Evolutionary conservation across 2,113 vertebrate species (phyloP), one percentile per base, ranked within the genome.

Genomic region (Ceyx melanurus): DNA sequence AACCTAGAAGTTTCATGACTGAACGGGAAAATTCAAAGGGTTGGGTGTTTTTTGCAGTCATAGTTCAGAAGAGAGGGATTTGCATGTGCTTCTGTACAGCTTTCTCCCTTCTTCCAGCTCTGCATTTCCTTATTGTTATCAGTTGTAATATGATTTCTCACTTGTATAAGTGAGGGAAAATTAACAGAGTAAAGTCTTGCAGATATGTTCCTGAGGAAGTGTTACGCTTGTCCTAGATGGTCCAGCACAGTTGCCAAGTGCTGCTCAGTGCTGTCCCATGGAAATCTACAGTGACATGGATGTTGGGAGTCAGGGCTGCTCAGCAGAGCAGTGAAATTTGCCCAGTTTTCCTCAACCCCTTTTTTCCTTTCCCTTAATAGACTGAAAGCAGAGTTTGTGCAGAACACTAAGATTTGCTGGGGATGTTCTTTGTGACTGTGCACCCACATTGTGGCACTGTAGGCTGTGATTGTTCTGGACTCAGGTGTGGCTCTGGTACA

Each of bases 1-100:
- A 57, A 20, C 11, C 13, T 61, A 40, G 70, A 75, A 57, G 70
- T 70, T 84, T 86, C 57, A 61, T 37, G 43, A 70, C 58, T 92
- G 54, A 89, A 79, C 92, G 37, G 33, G 25, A 35, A 83, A 62
- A 78, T 90, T 96, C 71, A 92, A 92, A 94, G 74, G 8, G 21
- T 29, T 92, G 87, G 23, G 0, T 11, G 26, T 45, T 82, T 93
- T 92, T 85, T 81, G 31, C 79, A 89, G 62, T 50, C 79, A 58
- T 22, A 73, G 62, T 37, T 89, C 84, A 89, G 83, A 90, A 73
- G 33, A 82, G 46, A 82, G 9, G 23, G 9, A 28, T 62, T 73
- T 88, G 35, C 79, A 1, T 78, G 73, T 72, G 57, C 53, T 90
- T 67, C 78, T 75, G 48, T 75, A 42, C 50, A 18, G 33, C 31